A percentile compares a stretch with the other conserved stretches of the same genome.
phyloP scores from a whole-genome alignment of 2,113 vertebrate genomes.

The Carassius carassius region DNA sequence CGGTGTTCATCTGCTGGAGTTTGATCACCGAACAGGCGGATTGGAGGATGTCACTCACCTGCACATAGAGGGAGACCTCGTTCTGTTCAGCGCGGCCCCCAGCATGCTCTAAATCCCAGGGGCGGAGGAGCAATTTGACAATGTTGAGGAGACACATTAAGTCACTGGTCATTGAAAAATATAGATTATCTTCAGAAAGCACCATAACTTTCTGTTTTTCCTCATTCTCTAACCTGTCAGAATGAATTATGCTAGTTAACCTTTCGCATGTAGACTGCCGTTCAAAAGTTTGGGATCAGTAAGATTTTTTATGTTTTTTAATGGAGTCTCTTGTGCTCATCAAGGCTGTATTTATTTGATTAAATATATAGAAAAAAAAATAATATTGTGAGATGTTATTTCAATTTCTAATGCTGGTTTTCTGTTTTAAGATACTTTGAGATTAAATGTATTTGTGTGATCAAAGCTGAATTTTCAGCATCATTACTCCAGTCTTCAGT shows the following conservation, averaged over 20 bases:
- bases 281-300: no score
- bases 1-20: slow-evolving; percentile 76
- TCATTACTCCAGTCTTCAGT: no score
- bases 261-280: neutral
- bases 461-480: no score
- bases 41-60: slow-evolving; percentile 75
- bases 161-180: neutral
- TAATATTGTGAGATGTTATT: no score
- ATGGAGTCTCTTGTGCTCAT: no score
- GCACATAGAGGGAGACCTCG: slow-evolving; percentile 71
- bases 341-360: no score
- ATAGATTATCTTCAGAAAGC: neutral
- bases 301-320: no score
- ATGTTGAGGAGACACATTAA: neutral
- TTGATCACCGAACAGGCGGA: slow-evolving; percentile 73
- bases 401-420: no score
- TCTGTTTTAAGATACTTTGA: no score
- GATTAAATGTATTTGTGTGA: no score
- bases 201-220: neutral
- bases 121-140: neutral
- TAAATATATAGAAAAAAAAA: no score
- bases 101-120: slow-evolving; percentile 72
- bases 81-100: slow-evolving; percentile 71
- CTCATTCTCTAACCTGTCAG: neutral
- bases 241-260: neutral